A percentile compares a stretch with the other conserved stretches of the same genome.
These are phyloP conservation scores for Diachasma alloeum DNA, from an alignment of 1,140 invertebrate species.

Conservation along the genomic window DNA sequence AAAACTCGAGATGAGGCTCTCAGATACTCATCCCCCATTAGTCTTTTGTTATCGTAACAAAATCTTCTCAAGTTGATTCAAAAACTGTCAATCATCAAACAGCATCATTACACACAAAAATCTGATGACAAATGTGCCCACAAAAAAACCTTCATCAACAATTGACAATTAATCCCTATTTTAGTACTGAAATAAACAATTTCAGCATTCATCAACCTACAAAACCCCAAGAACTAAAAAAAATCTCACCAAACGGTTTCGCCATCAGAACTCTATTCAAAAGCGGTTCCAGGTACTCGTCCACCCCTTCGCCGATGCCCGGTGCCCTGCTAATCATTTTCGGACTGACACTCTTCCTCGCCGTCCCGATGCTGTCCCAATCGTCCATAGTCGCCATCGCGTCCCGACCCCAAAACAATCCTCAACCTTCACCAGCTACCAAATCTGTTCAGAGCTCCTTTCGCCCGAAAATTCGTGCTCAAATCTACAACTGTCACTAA, in stretches of 20 bases:
- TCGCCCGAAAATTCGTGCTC: too few relatives aligned
- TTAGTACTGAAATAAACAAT: neutral
- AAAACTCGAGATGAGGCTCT: too few relatives aligned
- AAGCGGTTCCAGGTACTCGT: conserved; percentile 6
- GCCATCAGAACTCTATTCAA: conserved; percentile 11
- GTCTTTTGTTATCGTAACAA: too few relatives aligned
- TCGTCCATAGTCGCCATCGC: neutral
- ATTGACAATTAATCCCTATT: neutral
- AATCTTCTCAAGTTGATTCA: too few relatives aligned
- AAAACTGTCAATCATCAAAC: too few relatives aligned
- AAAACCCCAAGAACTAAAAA: neutral
- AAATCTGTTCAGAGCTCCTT: too few relatives aligned
- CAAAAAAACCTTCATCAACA: neutral
- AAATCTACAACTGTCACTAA: too few relatives aligned
- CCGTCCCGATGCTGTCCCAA: neutral
- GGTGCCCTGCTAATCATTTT: conserved; percentile 16
- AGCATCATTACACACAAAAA: too few relatives aligned
- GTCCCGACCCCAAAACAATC: neutral
- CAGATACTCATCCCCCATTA: too few relatives aligned
- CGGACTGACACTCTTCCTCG: neutral
- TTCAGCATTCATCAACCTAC: too few relatives aligned
- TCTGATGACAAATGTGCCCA: too few relatives aligned
- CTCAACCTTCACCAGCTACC: too few relatives aligned
- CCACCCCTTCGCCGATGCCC: neutral
- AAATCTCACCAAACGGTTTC: conserved; percentile 20